phyloP scores from a whole-genome alignment of 2,888 invertebrate genomes.

The Cremastinae sp. region DNA sequence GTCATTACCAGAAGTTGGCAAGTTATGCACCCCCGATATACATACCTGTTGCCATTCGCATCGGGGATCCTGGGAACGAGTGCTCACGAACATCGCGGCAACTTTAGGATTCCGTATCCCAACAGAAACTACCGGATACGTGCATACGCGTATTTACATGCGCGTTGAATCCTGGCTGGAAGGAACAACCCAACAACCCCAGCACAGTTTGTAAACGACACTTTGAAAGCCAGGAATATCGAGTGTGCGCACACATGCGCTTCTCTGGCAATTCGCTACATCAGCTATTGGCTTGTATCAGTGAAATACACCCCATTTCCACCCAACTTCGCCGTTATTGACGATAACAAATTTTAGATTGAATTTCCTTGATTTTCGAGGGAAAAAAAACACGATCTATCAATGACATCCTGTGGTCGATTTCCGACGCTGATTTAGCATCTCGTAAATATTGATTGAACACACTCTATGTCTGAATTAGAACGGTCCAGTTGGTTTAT shows the following conservation, averaged over 20 bases:
- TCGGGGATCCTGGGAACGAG: slow-evolving; percentile 52
- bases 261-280: background rate
- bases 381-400: slow-evolving; percentile 1
- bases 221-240: slow-evolving; percentile 55
- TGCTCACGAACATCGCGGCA: slow-evolving; percentile 53
- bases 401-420: too few relatives aligned
- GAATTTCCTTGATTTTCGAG: background rate
- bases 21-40: slow-evolving; percentile 34
- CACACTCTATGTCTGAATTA: too few relatives aligned
- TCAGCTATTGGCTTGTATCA: slow-evolving; percentile 14
- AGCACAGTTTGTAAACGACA: slow-evolving; percentile 56
- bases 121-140: slow-evolving; percentile 27
- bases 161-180: slow-evolving; percentile 42
- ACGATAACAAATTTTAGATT: slow-evolving; percentile 18
- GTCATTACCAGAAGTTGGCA: slow-evolving; percentile 50
- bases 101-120: slow-evolving; percentile 43
- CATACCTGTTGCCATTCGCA: slow-evolving; percentile 52
- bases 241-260: slow-evolving; percentile 25
- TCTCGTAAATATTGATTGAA: too few relatives aligned
- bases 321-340: background rate
- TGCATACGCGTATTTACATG: slow-evolving; percentile 24
- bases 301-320: slow-evolving; percentile 24
- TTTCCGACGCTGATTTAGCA: too few relatives aligned
- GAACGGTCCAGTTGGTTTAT: too few relatives aligned
- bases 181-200: slow-evolving; percentile 36